A percentile compares a stretch with the other conserved stretches of the same genome.
Evolutionary conservation across 2,797 vertebrate genomes (phyloP).

Genomic region (Enteromius viviparus): DNA sequence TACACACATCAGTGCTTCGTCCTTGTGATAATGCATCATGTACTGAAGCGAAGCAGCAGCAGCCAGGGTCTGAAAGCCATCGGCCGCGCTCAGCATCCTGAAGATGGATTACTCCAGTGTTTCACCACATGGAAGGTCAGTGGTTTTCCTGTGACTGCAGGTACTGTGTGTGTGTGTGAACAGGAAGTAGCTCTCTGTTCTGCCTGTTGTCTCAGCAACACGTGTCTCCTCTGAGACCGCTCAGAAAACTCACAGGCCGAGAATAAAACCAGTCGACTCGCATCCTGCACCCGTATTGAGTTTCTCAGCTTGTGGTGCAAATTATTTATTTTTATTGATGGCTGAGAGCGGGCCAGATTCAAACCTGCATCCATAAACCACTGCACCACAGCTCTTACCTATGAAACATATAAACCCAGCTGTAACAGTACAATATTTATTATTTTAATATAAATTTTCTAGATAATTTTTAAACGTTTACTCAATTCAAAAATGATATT

Average conservation of each 20-base stretch:
- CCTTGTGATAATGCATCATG: constrained; percentile 7
- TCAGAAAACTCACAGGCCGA: constrained; percentile 1
- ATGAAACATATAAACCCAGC: background rate
- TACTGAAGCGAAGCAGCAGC: background rate
- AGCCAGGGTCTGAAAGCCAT: background rate
- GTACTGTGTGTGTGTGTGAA: background rate
- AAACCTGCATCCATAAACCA: background rate
- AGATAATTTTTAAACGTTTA: background rate
- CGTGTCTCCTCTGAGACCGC: constrained; percentile 26
- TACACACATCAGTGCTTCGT: background rate
- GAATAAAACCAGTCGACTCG: constrained; percentile 6
- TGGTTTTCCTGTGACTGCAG: constrained; percentile 32
- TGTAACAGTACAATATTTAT: background rate
- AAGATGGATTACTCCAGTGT: constrained; percentile 45
- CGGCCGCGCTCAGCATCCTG: background rate
- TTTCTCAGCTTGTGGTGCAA: constrained; percentile 2
- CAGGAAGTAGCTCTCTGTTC: background rate
- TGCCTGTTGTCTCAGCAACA: constrained; percentile 44
- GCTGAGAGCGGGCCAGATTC: background rate
- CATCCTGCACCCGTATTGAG: background rate
- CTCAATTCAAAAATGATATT: background rate
- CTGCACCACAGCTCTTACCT: background rate
- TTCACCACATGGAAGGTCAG: constrained; percentile 49
- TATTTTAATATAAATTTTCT: background rate
- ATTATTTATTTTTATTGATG: constrained; percentile 9